Conservation (phyloP, 1,140 invertebrate species). For the Aricia agestis region DNA sequence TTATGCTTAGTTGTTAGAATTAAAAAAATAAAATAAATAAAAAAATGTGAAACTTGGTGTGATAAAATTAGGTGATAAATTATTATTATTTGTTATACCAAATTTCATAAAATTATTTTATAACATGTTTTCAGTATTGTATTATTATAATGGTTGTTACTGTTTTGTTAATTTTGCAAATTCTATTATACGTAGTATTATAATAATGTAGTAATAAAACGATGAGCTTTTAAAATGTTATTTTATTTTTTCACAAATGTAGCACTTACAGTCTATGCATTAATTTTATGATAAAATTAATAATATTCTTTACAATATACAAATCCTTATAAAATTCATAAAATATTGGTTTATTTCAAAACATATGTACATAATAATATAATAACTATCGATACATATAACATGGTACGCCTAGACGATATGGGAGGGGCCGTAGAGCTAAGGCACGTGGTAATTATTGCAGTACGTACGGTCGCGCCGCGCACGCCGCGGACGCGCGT, state of each 20-base stretch:
- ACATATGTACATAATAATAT: conserved; percentile 72
- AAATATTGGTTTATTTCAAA: conserved; percentile 76
- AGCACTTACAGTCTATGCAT: conserved; percentile 71
- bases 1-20: conserved; percentile 12
- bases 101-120: background rate
- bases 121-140: conserved; percentile 18
- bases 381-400: conserved; percentile 68
- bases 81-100: background rate
- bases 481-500: conserved; percentile 10
- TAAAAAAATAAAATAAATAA: conserved; percentile 12
- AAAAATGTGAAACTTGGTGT: conserved; percentile 8
- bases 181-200: background rate
- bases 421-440: conserved; percentile 63
- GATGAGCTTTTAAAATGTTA: conserved; percentile 72
- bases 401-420: conserved; percentile 66
- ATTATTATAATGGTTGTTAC: conserved; percentile 23
- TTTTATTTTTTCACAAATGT: conserved; percentile 74
- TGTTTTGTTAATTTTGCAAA: conserved; percentile 1
- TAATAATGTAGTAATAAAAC: conserved; percentile 51
- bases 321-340: conserved; percentile 76
- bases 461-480: conserved; percentile 22
- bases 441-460: conserved; percentile 69
- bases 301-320: conserved; percentile 78
- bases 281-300: conserved; percentile 78
- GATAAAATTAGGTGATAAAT: conserved; percentile 15